Evolutionary conservation across 2,797 vertebrate species (phyloP), one percentile per base, ranked within the genome.

Genomic region (Sphaeramia orbicularis): DNA sequence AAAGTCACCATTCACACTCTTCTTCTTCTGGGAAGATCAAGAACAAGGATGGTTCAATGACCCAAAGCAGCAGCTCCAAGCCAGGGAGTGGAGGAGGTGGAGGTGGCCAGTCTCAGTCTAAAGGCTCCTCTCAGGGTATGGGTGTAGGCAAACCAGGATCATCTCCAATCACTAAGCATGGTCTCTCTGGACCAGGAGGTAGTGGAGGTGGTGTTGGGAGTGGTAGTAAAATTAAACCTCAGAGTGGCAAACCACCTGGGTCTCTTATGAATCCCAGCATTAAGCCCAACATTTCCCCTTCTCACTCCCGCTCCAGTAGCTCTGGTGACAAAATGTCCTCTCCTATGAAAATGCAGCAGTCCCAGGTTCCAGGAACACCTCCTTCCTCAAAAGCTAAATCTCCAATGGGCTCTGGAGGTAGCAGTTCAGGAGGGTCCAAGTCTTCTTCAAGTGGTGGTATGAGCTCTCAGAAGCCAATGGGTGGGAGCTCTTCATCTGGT

Each of bases 351-450:
- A 96, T 96, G 72, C 93, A 94, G 69, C 94, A 94, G 74, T 91
- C 93, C 30, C 93, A 94, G 55, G 95, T 99, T 74, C 97, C 97
- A 4, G 97, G 96, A 45, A 99, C 98, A 4, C 97, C 97, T 10
- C 96, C 97, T 0, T 97, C 96, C 0, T 98, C 96, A n/a, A 99
- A 99, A 87, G 96, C 97, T 0, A 99, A 99, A 91, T 99, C 98
- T 0, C 98, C 98, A 24, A 98, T 99, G 90, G 95, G 97, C 42
- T 97, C 97, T 8, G 95, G 97, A 69, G 91, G 96, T 54, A 81
- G 92, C 36, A 92, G 95, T 15, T 97, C 96, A 1, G 95, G 96
- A 6, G 91, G 95, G 14, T 96, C 96, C 71, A 99, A 99, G 74
- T 97, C 96, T 0, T 97, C 96, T 75, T 97, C 96, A 72, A 71